Conservation (phyloP, 2,888 invertebrate species). For the Pollenia griseotomentosa region DNA sequence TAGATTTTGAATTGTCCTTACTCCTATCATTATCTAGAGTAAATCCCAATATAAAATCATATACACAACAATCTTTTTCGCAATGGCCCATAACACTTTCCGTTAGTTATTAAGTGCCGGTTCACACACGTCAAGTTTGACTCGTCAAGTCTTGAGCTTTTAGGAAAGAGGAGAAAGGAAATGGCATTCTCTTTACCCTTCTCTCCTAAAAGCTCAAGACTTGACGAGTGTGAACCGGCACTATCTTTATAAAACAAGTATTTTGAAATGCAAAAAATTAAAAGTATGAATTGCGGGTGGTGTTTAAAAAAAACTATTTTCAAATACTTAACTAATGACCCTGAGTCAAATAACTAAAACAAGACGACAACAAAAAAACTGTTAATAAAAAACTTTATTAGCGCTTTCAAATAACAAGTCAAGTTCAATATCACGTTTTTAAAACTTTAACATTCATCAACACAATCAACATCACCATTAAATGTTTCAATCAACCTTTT, state of each 20-base stretch:
- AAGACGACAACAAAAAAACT: conserved; percentile 31
- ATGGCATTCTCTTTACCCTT: too few relatives aligned
- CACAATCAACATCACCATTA: background rate
- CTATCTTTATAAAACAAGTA: background rate
- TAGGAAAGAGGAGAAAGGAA: too few relatives aligned
- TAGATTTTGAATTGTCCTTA: too few relatives aligned
- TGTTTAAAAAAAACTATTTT: background rate
- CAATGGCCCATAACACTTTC: too few relatives aligned
- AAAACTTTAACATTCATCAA: conserved; percentile 17
- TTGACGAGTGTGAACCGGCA: too few relatives aligned
- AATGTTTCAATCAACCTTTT: conserved; percentile 32
- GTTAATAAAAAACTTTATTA: conserved; percentile 41
- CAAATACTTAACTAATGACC: conserved; percentile 22
- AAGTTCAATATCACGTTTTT: conserved; percentile 65
- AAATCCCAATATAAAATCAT: too few relatives aligned
- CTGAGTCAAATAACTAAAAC: conserved; percentile 25
- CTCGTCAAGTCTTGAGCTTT: too few relatives aligned
- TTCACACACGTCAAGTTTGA: too few relatives aligned
- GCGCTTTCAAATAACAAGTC: conserved; percentile 48
- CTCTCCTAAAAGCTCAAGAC: too few relatives aligned
- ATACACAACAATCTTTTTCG: too few relatives aligned
- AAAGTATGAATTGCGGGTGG: background rate
- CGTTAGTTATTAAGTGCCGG: too few relatives aligned
- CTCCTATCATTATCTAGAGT: too few relatives aligned
- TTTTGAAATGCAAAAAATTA: background rate